phyloP scores from a whole-genome alignment of 2,888 invertebrate genomes.

The Brenthis ino region DNA sequence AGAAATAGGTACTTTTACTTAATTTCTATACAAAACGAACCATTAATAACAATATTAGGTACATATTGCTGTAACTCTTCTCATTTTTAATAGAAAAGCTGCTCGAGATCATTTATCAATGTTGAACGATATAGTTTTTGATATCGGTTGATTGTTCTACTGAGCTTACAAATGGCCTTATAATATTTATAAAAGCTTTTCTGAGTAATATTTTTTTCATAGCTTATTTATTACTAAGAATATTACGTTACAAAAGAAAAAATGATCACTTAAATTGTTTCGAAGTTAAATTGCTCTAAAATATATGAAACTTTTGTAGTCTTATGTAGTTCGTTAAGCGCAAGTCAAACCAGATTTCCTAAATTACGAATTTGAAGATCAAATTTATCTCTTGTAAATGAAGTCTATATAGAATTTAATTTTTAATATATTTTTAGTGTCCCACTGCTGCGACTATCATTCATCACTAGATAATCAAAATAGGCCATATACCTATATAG shows the following conservation, averaged over 20 bases:
- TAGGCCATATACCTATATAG: conserved; percentile 3
- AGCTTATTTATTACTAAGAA: background rate
- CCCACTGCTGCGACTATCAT: background rate
- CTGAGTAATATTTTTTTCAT: background rate
- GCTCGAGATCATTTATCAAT: conserved; percentile 1
- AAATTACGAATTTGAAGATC: too few species aligned
- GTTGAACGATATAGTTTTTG: conserved; percentile 6
- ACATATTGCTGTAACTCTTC: conserved; percentile 3
- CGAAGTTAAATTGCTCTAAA: too few species aligned
- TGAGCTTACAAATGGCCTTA: conserved; percentile 7
- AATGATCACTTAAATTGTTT: too few species aligned
- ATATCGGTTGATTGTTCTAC: conserved; percentile 14
- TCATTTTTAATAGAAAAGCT: background rate
- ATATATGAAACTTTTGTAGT: too few species aligned
- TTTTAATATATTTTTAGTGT: too few species aligned
- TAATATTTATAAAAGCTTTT: conserved; percentile 5
- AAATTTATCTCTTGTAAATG: too few species aligned
- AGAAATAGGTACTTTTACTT: too few species aligned
- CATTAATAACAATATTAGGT: background rate
- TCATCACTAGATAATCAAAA: background rate
- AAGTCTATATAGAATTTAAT: too few species aligned
- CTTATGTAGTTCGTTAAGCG: too few species aligned
- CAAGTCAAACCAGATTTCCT: too few species aligned
- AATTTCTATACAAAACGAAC: background rate
- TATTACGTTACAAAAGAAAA: background rate